Evolutionary conservation across 1,140 invertebrate species (phyloP).

Genomic region (Choristoneura fumiferana): DNA sequence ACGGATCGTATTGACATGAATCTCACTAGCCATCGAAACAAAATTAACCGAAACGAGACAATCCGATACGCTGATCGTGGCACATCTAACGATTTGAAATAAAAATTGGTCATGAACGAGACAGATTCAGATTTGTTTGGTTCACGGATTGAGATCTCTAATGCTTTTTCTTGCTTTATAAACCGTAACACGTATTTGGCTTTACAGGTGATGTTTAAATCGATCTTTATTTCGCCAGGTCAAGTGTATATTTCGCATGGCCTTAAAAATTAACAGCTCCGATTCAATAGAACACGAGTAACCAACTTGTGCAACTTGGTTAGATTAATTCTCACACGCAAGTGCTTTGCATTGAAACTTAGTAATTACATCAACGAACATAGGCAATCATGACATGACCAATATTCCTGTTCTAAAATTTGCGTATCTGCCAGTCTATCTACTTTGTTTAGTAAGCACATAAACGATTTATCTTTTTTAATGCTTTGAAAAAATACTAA

Average conservation of each 20-base stretch:
- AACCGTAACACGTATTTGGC: background rate
- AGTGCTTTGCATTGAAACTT: constrained; percentile 4
- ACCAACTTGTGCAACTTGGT: constrained; percentile 25
- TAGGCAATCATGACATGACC: constrained; percentile 2
- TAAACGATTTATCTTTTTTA: too few species aligned
- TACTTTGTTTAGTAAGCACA: too few species aligned
- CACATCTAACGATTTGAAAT: constrained; percentile 9
- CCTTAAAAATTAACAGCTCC: constrained; percentile 26
- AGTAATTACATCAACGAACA: constrained; percentile 10
- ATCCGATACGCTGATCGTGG: constrained; percentile 15
- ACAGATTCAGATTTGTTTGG: constrained; percentile 3
- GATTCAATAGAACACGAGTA: constrained; percentile 27
- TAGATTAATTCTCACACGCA: constrained; percentile 22
- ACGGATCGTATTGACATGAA: constrained; percentile 32
- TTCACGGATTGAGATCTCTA: constrained; percentile 12
- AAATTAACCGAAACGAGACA: constrained; percentile 20
- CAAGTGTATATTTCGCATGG: constrained; percentile 9
- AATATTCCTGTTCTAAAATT: background rate
- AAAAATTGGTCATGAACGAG: constrained; percentile 18
- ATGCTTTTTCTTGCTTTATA: background rate
- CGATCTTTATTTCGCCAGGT: background rate
- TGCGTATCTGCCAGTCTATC: too few species aligned
- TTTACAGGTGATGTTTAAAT: background rate
- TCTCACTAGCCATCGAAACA: constrained; percentile 22
- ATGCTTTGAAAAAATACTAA: too few species aligned